Conservation (phyloP, 2,113 vertebrate species). For the Coryphaenoides rupestris region DNA sequence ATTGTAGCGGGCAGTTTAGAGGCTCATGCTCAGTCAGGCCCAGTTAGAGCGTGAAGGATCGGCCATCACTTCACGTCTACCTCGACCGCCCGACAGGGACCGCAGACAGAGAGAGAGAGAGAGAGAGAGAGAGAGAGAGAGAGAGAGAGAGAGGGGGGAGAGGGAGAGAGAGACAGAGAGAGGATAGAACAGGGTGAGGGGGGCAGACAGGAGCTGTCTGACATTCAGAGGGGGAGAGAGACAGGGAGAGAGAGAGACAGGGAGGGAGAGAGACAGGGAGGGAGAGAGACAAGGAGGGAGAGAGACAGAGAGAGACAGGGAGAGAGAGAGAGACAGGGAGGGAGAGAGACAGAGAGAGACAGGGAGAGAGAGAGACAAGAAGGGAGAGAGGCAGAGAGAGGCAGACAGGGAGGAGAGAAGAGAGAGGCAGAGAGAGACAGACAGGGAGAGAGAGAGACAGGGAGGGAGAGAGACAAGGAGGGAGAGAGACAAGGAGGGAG, state of each 20-base stretch:
- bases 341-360: constrained; percentile 15
- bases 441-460: too few species aligned
- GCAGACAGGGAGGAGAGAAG: too few species aligned
- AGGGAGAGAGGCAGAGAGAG: too few species aligned
- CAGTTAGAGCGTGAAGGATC: constrained; percentile 66
- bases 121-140: constrained; percentile 16
- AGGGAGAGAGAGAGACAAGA: too few species aligned
- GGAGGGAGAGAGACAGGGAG: too few species aligned
- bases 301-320: background rate
- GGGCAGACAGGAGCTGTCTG: constrained; percentile 12
- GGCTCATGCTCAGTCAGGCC: constrained; percentile 65
- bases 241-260: too few species aligned
- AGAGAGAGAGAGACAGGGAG: constrained; percentile 24
- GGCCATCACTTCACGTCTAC: constrained; percentile 68
- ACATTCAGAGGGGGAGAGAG: background rate
- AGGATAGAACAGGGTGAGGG: constrained; percentile 9
- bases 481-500: background rate
- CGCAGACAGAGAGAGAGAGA: constrained; percentile 41
- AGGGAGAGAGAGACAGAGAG: constrained; percentile 19
- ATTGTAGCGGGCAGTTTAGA: constrained; percentile 65
- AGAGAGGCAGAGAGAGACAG: too few species aligned
- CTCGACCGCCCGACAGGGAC: constrained; percentile 58
- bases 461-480: constrained; percentile 11
- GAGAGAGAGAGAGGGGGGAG: constrained; percentile 17
- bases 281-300: constrained; percentile 6